A percentile compares a stretch with the other conserved stretches of the same genome.
These are phyloP conservation scores for Nymphalis io DNA, from an alignment of 1,140 invertebrate species.

Conservation along the genomic window DNA sequence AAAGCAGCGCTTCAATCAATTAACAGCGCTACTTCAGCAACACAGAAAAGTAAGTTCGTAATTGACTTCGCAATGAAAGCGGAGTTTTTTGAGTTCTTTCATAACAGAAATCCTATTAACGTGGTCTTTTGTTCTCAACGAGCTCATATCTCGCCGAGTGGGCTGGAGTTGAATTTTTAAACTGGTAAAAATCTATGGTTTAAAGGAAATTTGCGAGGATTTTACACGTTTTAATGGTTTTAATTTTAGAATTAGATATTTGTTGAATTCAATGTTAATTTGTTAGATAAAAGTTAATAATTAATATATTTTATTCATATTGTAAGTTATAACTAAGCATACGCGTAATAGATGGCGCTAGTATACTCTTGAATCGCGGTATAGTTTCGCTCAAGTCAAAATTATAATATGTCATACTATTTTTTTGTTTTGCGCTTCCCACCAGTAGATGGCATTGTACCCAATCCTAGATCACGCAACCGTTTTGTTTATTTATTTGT, in stretches of 20 bases:
- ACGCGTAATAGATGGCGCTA: too few relatives aligned
- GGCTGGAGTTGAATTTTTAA: constrained; percentile 16
- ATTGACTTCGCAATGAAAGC: constrained; percentile 26
- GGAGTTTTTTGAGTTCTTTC: constrained; percentile 13
- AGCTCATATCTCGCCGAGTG: constrained; percentile 13
- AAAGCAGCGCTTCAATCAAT: constrained; percentile 5
- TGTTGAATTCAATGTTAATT: not conserved
- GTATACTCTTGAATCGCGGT: too few relatives aligned
- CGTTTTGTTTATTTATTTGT: too few relatives aligned
- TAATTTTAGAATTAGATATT: not conserved
- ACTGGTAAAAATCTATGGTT: constrained; percentile 7
- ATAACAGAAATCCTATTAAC: constrained; percentile 33
- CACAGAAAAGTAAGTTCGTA: constrained; percentile 11
- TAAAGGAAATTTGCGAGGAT: constrained; percentile 7
- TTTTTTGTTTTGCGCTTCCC: too few relatives aligned
- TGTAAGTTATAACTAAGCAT: too few relatives aligned
- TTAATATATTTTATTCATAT: too few relatives aligned
- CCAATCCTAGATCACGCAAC: too few relatives aligned
- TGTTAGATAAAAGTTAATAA: too few relatives aligned
- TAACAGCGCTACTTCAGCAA: constrained; percentile 3
- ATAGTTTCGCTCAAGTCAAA: too few relatives aligned
- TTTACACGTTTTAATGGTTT: not conserved
- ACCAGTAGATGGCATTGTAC: too few relatives aligned
- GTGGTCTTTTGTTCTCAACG: constrained; percentile 23
- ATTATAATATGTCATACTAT: too few relatives aligned